phyloP scores from a whole-genome alignment of 2,797 vertebrate genomes.

The Lerista edwardsae region DNA sequence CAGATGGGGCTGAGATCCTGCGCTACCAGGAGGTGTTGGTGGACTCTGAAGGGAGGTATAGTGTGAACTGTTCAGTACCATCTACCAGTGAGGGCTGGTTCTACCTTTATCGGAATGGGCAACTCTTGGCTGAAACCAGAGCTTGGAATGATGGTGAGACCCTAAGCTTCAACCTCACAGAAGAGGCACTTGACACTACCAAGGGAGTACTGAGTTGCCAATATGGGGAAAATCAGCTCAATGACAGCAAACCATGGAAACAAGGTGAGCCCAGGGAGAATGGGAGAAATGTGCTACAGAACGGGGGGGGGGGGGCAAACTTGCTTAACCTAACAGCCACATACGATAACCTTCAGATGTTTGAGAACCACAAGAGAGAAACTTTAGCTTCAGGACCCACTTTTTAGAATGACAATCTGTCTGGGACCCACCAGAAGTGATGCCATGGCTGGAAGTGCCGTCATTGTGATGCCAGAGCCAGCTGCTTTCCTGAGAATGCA shows the following conservation, averaged over 20 bases:
- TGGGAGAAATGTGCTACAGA: too few species aligned
- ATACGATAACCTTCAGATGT: too few species aligned
- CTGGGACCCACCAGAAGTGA: too few species aligned
- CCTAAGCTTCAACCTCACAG: conserved; percentile 7
- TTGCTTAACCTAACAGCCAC: too few species aligned
- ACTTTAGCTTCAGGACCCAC: too few species aligned
- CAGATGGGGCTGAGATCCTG: not conserved
- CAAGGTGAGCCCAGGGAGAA: conserved; percentile 8
- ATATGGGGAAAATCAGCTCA: not conserved
- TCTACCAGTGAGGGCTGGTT: not conserved
- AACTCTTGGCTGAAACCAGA: conserved; percentile 17
- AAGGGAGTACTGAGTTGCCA: conserved; percentile 16
- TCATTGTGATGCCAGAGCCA: too few species aligned
- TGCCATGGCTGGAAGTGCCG: too few species aligned
- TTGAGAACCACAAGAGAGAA: too few species aligned
- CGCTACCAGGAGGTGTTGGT: not conserved
- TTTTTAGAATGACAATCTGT: too few species aligned
- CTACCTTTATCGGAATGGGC: not conserved
- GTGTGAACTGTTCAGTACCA: conserved; percentile 10
- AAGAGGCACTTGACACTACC: not conserved
- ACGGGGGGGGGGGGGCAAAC: not conserved
- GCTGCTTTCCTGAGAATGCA: too few species aligned
- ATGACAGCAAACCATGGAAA: not conserved
- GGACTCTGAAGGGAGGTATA: conserved; percentile 4
- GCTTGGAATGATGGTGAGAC: not conserved